Conservation (phyloP, 2,113 vertebrate species). For the Labeo rohita region DNA sequence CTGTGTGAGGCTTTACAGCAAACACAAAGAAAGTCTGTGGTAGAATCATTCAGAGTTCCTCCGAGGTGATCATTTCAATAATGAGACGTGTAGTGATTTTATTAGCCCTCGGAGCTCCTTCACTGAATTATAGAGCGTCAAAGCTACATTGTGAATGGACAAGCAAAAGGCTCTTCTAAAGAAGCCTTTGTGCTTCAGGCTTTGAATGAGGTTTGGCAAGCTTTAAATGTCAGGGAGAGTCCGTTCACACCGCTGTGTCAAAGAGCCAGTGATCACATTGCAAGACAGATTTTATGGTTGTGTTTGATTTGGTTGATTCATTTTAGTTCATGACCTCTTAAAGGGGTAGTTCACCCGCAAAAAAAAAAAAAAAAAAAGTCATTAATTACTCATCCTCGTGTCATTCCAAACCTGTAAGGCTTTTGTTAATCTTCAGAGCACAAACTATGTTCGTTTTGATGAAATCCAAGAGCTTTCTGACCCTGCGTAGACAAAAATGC, state of each 20-base stretch:
- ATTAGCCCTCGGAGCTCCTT: background rate
- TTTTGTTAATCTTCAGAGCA: too few species aligned
- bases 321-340: background rate
- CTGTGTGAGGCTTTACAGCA: background rate
- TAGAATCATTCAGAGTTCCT: background rate
- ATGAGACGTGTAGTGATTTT: constrained; percentile 15
- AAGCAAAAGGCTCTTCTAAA: constrained; percentile 11
- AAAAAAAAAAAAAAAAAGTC: too few species aligned
- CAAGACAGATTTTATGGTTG: background rate
- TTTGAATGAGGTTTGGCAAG: constrained; percentile 35
- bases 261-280: background rate
- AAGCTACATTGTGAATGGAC: constrained; percentile 13
- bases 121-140: constrained; percentile 16
- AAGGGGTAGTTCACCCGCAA: background rate
- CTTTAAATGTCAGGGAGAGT: constrained; percentile 52
- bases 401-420: too few species aligned
- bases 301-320: background rate
- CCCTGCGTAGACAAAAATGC: too few species aligned
- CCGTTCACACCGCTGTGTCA: background rate
- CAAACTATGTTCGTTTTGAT: too few species aligned
- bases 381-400: too few species aligned
- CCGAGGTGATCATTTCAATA: constrained; percentile 23
- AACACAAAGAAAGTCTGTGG: background rate
- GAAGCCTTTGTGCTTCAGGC: constrained; percentile 28
- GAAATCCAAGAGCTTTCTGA: too few species aligned